Percentiles rank a stretch among this genome's conserved stretches.
Conservation (phyloP, 2,113 vertebrate genomes). For the Epinephelus moara region DNA sequence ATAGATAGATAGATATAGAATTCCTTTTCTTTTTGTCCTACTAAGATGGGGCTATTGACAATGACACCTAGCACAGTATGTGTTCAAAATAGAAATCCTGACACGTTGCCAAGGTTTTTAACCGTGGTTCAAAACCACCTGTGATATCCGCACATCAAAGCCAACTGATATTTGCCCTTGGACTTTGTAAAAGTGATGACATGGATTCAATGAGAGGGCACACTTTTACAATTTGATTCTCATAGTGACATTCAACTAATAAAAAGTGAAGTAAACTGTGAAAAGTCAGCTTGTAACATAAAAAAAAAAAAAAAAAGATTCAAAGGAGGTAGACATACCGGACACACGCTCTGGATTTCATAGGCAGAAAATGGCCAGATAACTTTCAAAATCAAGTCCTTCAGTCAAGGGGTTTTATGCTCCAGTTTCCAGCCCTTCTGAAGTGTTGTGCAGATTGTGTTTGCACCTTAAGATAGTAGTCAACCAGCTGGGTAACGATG, state of each 20-base stretch:
- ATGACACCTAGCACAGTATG: not conserved
- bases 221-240: not conserved
- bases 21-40: not conserved
- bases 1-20: no score
- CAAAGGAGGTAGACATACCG: not conserved
- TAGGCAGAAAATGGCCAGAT: not conserved
- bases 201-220: not conserved
- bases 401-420: not conserved
- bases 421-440: not conserved
- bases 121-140: not conserved
- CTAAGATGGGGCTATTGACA: not conserved
- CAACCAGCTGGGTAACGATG: not conserved
- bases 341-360: not conserved
- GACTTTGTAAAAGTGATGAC: not conserved
- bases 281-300: not conserved
- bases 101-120: not conserved
- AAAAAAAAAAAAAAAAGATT: not conserved
- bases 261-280: not conserved
- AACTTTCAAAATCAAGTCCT: not conserved
- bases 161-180: slow-evolving; percentile 1
- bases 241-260: not conserved
- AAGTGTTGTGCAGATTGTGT: slow-evolving; percentile 3
- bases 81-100: not conserved
- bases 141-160: not conserved
- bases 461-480: not conserved